Percentiles rank a stretch among this genome's conserved stretches.
Conservation (phyloP, 2,888 invertebrate species). For the Heliconius sara region DNA sequence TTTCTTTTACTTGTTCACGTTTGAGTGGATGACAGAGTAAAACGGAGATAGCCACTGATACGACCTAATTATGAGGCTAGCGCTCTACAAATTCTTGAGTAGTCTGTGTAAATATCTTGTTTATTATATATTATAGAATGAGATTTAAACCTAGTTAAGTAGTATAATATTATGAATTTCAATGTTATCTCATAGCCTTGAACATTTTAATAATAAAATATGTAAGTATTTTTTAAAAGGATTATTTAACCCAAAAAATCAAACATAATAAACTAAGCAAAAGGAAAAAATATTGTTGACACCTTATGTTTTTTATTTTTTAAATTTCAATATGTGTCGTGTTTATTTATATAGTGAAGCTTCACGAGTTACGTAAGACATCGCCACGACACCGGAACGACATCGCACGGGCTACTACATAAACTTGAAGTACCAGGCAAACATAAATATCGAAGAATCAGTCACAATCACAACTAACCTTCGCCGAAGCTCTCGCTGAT, state of each 20-base stretch:
- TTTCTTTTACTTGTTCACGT: conserved; percentile 3
- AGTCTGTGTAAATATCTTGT: conserved; percentile 7
- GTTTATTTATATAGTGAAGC: no score
- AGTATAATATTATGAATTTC: not conserved
- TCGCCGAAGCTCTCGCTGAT: conserved; percentile 57
- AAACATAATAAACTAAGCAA: no score
- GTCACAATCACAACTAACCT: conserved; percentile 29
- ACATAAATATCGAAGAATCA: not conserved
- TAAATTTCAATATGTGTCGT: no score
- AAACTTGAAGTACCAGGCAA: not conserved
- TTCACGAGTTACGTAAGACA: no score
- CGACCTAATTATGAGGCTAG: not conserved
- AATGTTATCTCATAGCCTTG: no score
- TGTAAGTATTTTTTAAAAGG: no score
- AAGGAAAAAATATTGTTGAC: no score
- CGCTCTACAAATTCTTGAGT: not conserved
- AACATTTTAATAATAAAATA: no score
- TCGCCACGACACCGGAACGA: no score
- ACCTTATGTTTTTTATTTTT: no score
- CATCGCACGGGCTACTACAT: no score
- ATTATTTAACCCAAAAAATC: no score
- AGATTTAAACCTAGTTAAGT: not conserved
- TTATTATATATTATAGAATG: not conserved
- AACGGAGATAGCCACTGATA: conserved; percentile 23
- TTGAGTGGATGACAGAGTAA: conserved; percentile 5